Conservation (phyloP, 1,140 invertebrate species). For the Calycopis cecrops region DNA sequence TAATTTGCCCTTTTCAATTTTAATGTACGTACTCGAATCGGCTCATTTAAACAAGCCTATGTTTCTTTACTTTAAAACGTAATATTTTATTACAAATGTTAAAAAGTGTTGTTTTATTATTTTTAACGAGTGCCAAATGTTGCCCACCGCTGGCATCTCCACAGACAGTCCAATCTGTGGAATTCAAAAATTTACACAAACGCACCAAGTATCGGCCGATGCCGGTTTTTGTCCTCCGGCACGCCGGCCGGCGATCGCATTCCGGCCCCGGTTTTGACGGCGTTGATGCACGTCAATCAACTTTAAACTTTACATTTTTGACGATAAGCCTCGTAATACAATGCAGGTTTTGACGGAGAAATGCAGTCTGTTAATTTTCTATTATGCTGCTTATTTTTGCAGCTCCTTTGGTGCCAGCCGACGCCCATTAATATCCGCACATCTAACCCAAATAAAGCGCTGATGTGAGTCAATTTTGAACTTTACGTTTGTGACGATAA, state of each 20-base stretch:
- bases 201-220: constrained; percentile 56
- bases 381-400: no score
- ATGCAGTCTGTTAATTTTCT: no score
- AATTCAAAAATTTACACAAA: constrained; percentile 67
- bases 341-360: constrained; percentile 16
- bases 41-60: no score
- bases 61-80: no score
- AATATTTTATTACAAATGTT: no score
- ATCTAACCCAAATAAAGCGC: no score
- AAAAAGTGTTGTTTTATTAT: no score
- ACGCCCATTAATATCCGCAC: no score
- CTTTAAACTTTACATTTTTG: constrained; percentile 20
- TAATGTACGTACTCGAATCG: no score
- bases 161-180: constrained; percentile 29
- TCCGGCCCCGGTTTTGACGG: constrained; percentile 16
- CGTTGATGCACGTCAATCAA: constrained; percentile 6
- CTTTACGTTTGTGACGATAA: constrained; percentile 19
- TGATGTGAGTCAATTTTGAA: constrained; percentile 11
- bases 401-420: no score
- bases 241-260: constrained; percentile 53
- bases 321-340: constrained; percentile 17
- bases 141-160: constrained; percentile 18
- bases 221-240: constrained; percentile 48
- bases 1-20: no score
- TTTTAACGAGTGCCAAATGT: constrained; percentile 21